A percentile compares a stretch with the other conserved stretches of the same genome.
Conservation (phyloP, 2,113 vertebrate species). For the Paedocypris sp. region DNA sequence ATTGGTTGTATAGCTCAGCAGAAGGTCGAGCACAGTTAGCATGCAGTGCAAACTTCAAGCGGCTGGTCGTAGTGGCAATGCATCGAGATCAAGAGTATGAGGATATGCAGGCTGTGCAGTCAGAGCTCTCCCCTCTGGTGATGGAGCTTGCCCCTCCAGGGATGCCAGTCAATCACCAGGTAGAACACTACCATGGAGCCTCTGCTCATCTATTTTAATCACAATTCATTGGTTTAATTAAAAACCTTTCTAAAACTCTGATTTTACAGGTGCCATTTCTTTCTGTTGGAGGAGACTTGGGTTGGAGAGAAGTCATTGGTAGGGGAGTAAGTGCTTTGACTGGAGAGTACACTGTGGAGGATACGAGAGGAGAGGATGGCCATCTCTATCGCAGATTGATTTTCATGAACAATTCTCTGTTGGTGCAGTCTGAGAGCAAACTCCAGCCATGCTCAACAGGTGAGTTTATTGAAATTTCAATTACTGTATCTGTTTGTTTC, state of each 20-base stretch:
- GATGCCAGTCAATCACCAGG: constrained; percentile 80
- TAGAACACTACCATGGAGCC: constrained; percentile 41
- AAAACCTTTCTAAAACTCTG: too few relatives aligned
- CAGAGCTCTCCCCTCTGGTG: constrained; percentile 81
- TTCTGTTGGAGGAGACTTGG: constrained; percentile 85
- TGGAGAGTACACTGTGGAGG: constrained; percentile 83
- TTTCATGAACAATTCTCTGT: constrained; percentile 76
- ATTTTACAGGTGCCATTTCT: constrained; percentile 85
- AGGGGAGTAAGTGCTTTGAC: constrained; percentile 69
- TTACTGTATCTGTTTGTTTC: not conserved
- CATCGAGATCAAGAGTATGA: constrained; percentile 85
- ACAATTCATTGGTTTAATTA: too few relatives aligned
- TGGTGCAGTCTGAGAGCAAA: constrained; percentile 88
- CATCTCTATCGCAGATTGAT: constrained; percentile 77
- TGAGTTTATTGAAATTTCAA: constrained; percentile 15
- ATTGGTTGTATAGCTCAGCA: constrained; percentile 85
- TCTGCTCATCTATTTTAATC: too few relatives aligned
- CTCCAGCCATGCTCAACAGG: constrained; percentile 47
- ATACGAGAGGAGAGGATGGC: constrained; percentile 75
- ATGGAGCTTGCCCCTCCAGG: constrained; percentile 84
- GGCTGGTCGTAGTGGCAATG: constrained; percentile 75
- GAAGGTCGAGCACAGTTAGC: constrained; percentile 81
- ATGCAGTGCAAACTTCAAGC: constrained; percentile 71
- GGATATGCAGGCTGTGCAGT: constrained; percentile 80
- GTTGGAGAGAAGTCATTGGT: constrained; percentile 71